Base-by-base conservation (phyloP, 2,888 invertebrate species). In the Oligia latruncula region DNA sequence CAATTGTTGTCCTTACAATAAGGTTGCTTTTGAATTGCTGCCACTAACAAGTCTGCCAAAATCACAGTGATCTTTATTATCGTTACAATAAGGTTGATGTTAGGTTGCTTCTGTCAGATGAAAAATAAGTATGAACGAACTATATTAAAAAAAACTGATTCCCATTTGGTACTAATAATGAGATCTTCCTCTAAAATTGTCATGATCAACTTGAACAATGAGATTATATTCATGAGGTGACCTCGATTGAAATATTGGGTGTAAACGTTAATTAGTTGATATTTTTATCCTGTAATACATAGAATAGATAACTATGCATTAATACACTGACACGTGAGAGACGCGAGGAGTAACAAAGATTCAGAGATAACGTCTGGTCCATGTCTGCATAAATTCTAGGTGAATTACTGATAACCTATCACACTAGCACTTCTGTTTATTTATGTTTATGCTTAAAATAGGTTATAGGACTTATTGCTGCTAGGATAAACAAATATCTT, bases 331-430 rank as follows among this genome's bases (percentile, higher is more conserved):
- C 8, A 66, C 46, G 49, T 29, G 40, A 58, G 65, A 81, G 17
- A 49, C 17, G 55, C n/a, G 17, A 55, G 58, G 29, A 43, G n/a
- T 55, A 52, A 64, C 70, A 65, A 62, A 82, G 64, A 78, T 72
- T 43, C 49, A 58, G 20, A 72, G 62, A 68, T 84, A 83, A 46
- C 35, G 65, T 79, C 60, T 70, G n/a, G 52, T 77, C 46, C 67
- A 43, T 43, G 77, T 67, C 77, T 60, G 60, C 66, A 84, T 83
- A 74, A 84, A 84, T 74, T 71, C 49, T 67, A 62, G 49, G 74
- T 62, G 66, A 80, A 74, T 60, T 71, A 80, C 80, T 84, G 82
- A 84, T 84, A 79, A 74, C 84, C 46, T 82, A 80, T 82, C 80
- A 80, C 80, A 80, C 55, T 23, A 73, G 40, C 15, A 62, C 71